Evolutionary conservation across 2,797 vertebrate species (phyloP), one percentile per base, ranked within the genome.

Genomic region (Podarcis siculus): DNA sequence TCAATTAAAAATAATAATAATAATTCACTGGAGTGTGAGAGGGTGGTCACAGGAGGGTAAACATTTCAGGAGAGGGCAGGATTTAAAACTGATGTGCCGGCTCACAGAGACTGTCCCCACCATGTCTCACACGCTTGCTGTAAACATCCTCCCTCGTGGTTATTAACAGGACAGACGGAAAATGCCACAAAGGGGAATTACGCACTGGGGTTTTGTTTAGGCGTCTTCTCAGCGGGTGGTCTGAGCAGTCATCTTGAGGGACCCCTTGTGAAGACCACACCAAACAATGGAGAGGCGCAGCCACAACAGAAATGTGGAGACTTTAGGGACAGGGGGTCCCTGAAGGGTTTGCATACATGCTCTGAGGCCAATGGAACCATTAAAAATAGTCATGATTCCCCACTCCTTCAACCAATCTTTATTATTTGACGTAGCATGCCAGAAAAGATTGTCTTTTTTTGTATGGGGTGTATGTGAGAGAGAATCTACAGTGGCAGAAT

Each of bases 161-260:
- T 93, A 90, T 86, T 86, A 95, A 95, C 95, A 96, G 94, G 79
- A 37, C 35, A 61, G 93, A 88, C 83, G 93, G 39, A 80, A 79
- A 55, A 93, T 83, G 79, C 87, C 86, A 89, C 90, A 76, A 92
- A 87, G 87, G 72, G 79, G 83, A 55, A 4, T 95, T 95, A 95
- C 95, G 87, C 95, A 93, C 86, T 32, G 4, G 12, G 73, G 37
- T 9, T 93, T 91, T 93, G 94, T 93, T 87, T 87, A 72, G 91
- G 79, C 93, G 73, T 92, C 88, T 86, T 90, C 15, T 67, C 27
- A 89, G 93, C 91, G 89, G 94, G 96, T 93, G 94, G 96, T 96
- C 95, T 32, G 17, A 42, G 37, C 19, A 19, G 55, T 27, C 55
- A 25, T 79, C 32, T 61, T 55, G 78, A 27, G 35, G 61, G 32